A percentile compares a stretch with the other conserved stretches of the same genome.
Evolutionary conservation across 2,113 vertebrate genomes (phyloP).

Genomic region (Nesoenas mayeri): DNA sequence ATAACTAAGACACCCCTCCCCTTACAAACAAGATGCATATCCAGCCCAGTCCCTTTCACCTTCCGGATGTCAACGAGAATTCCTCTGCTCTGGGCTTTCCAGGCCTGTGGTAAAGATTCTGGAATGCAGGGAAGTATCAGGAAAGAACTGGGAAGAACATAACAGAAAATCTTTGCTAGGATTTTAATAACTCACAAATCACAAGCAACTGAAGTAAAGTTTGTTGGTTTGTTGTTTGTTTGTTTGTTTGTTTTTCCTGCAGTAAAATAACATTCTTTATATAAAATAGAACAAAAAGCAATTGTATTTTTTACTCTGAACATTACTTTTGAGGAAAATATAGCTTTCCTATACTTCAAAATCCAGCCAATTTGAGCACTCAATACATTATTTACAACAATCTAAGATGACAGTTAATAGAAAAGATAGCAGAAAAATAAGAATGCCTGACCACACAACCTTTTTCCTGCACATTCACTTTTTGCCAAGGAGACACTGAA

Average conservation of each 20-base stretch:
- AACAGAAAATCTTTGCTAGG: background rate
- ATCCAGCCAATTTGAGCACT: background rate
- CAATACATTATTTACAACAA: background rate
- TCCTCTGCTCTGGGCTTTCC: background rate
- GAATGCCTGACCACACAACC: background rate
- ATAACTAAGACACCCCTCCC: background rate
- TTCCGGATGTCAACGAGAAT: background rate
- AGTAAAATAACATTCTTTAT: background rate
- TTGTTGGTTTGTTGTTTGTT: background rate
- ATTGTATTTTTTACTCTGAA: background rate
- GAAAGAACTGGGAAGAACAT: background rate
- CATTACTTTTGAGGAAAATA: background rate
- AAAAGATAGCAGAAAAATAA: background rate
- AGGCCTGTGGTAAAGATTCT: background rate
- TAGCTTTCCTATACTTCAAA: background rate
- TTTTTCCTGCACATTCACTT: background rate
- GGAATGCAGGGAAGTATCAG: background rate
- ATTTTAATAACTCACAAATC: background rate
- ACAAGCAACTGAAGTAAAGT: background rate
- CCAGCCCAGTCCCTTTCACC: background rate
- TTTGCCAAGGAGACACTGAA: background rate
- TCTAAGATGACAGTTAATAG: background rate
- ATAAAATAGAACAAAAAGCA: background rate
- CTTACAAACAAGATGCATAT: background rate
- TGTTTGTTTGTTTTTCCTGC: fast-evolving